Base-by-base conservation (phyloP, 2,888 invertebrate genomes). In the Eupeodes latifasciatus region DNA sequence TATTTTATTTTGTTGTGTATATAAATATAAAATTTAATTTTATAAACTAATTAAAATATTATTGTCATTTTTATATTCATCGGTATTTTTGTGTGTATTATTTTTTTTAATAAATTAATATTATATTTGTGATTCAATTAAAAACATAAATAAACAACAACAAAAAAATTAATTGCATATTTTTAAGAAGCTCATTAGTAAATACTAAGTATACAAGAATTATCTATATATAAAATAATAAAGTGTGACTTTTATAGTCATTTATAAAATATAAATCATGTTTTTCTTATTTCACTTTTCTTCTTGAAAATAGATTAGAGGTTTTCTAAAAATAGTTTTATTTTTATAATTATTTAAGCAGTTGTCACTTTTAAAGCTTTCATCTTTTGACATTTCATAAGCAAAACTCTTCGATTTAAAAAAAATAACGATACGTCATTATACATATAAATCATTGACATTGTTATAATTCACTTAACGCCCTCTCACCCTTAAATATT, bases 31-130 rank as follows among this genome's bases (percentile, higher is more conserved):
- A 57, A 57, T 27, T 27, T 57, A 19, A 27, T 57, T 57, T 51
- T 55, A 59, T 75, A 44, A 44, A 14, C 47, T 64, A 12, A 19
- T 72, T 59, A 59, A 9, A 51, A 14, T 51, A 62, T 27, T 27
- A 27, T 27, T 27, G 27, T 27, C 2, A 27, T 27, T 27, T 27
- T 27, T 27, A 27, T 27, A 2, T 27, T 27, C 27, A 3, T 69
- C 57, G 76, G 44, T 85, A 76, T 69, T 76, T 74, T 79, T 69
- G 55, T 49, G 16, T 77, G 61, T 62, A 47, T 71, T 51, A 36
- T 36, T 69, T 55, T 3, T 72, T 55, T 14, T 27, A 40, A 19
- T 34, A 61, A 40, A 47, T 12, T 40, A 44, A 11, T 19, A 19
- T 14, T 49, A 16, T 44, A 57, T 55, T 64, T 55, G 16, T 72